These are phyloP conservation scores for Gymnobelideus leadbeateri DNA, from an alignment of 2,113 vertebrate genomes.

Conservation along the genomic window DNA sequence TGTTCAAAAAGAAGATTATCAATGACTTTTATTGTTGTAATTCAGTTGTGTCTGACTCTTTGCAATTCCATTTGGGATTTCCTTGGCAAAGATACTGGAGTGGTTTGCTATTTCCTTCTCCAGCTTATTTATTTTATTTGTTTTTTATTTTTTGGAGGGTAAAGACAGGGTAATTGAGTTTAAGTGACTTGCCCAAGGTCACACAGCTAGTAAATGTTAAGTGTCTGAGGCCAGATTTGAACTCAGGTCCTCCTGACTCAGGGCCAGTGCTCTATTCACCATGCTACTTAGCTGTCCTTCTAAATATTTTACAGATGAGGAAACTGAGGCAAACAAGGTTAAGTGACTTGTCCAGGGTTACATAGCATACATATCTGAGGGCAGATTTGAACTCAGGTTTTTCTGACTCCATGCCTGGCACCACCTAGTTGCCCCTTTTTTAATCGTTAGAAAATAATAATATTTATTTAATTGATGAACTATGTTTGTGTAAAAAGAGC, in stretches of 20 bases:
- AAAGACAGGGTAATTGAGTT: neutral
- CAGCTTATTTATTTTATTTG: neutral
- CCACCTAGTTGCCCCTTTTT: neutral
- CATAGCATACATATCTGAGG: no score
- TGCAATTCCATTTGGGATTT: neutral
- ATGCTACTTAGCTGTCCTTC: no score
- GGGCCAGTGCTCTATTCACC: no score
- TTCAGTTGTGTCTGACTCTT: neutral
- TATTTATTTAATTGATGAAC: neutral
- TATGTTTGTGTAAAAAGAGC: neutral
- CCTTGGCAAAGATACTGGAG: neutral
- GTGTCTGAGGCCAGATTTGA: neutral
- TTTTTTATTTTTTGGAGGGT: no score
- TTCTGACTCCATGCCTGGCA: neutral
- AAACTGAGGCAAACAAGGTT: neutral
- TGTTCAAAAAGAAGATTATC: neutral
- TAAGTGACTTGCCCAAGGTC: neutral
- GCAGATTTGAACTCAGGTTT: neutral
- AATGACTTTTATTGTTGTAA: neutral
- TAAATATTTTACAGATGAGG: no score
- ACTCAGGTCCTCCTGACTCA: neutral
- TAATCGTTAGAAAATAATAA: neutral
- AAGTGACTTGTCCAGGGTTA: neutral
- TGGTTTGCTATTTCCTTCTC: neutral
- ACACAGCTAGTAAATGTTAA: no score